Conservation (phyloP, 2,888 invertebrate species). For the Fragum sueziense region DNA sequence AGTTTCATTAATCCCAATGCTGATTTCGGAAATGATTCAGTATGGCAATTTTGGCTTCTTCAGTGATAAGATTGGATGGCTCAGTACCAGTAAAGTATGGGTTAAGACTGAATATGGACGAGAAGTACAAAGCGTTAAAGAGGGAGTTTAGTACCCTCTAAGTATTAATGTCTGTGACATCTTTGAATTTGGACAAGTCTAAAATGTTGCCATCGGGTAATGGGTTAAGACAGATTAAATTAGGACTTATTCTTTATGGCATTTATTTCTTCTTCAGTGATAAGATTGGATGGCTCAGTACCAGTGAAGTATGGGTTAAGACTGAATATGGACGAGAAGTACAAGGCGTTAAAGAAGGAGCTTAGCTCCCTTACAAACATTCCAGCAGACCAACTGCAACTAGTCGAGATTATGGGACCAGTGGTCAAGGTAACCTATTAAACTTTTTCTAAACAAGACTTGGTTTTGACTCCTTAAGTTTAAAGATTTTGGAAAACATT, state of each 20-base stretch:
- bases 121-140: slow-evolving; percentile 90
- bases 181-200: too few relatives aligned
- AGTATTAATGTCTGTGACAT: too few relatives aligned
- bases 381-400: slow-evolving; percentile 85
- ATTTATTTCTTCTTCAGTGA: slow-evolving; percentile 75
- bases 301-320: slow-evolving; percentile 93
- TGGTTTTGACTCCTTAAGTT: too few relatives aligned
- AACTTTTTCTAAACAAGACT: too few relatives aligned
- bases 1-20: too few relatives aligned
- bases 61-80: slow-evolving; percentile 86
- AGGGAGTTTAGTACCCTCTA: slow-evolving; percentile 85
- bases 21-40: too few relatives aligned
- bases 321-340: slow-evolving; percentile 91
- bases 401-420: slow-evolving; percentile 89
- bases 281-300: slow-evolving; percentile 88
- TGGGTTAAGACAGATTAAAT: background rate
- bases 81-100: slow-evolving; percentile 93
- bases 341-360: slow-evolving; percentile 89
- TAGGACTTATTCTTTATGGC: background rate
- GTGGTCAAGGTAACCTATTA: slow-evolving; percentile 85
- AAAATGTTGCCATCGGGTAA: too few relatives aligned
- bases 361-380: slow-evolving; percentile 83
- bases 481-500: too few relatives aligned
- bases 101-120: slow-evolving; percentile 91
- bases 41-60: slow-evolving; percentile 30